Evolutionary conservation across 1,140 invertebrate species (phyloP).

Genomic region (Drosophila murphyi): DNA sequence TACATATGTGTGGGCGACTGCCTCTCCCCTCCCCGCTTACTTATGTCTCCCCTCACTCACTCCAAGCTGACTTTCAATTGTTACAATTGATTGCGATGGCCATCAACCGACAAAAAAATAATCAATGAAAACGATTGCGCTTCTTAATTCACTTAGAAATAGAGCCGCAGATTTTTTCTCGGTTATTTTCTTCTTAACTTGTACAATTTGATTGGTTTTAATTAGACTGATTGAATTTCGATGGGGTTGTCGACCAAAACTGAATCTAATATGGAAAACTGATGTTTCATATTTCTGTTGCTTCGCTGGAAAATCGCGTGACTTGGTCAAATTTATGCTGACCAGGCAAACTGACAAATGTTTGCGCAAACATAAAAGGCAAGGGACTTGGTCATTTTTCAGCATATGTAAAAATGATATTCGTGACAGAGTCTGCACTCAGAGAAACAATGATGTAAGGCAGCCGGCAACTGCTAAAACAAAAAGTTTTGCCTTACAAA

Average conservation of each 20-base stretch:
- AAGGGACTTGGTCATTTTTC: constrained; percentile 50
- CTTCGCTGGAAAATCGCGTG: constrained; percentile 58
- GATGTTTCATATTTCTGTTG: constrained; percentile 22
- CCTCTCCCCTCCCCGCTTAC: neutral
- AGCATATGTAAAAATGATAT: constrained; percentile 53
- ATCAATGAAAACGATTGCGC: constrained; percentile 72
- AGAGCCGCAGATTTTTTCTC: constrained; percentile 25
- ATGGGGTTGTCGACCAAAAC: constrained; percentile 23
- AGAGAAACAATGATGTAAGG: neutral
- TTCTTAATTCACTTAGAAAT: constrained; percentile 59
- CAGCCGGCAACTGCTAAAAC: no score
- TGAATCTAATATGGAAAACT: constrained; percentile 17
- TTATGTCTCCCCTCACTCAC: neutral
- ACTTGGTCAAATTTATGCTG: constrained; percentile 52
- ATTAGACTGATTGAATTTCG: constrained; percentile 79
- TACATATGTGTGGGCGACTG: neutral
- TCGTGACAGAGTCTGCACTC: constrained; percentile 55
- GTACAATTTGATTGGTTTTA: constrained; percentile 69
- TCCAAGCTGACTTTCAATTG: constrained; percentile 69
- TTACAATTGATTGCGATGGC: constrained; percentile 70
- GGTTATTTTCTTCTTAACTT: constrained; percentile 1
- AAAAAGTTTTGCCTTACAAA: no score
- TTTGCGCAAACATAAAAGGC: constrained; percentile 64
- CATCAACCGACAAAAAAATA: constrained; percentile 26
- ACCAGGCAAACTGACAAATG: constrained; percentile 49